Evolutionary conservation across 2,113 vertebrate genomes (phyloP).

Genomic region (Ciconia boyciana): DNA sequence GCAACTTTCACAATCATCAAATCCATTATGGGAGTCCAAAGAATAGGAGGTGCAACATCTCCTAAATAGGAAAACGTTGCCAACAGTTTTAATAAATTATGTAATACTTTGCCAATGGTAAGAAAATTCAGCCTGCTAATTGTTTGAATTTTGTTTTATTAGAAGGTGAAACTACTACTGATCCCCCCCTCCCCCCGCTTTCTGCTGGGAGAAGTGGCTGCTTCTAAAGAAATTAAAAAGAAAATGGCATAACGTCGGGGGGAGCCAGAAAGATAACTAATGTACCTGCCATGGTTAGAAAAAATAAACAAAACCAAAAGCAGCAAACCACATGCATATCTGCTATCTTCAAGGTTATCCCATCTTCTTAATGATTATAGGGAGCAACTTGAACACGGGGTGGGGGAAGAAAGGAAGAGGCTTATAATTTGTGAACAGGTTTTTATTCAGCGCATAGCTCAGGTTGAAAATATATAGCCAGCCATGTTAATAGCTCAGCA

Average conservation of each 20-base stretch:
- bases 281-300: background rate
- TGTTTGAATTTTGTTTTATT: background rate
- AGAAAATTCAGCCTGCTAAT: background rate
- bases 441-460: background rate
- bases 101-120: background rate
- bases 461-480: background rate
- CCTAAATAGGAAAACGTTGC: background rate
- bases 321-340: background rate
- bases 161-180: background rate
- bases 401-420: background rate
- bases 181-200: background rate
- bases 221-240: background rate
- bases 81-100: background rate
- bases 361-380: background rate
- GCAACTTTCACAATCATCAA: background rate
- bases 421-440: background rate
- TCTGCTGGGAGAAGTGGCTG: background rate
- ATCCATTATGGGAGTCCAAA: background rate
- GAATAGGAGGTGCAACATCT: background rate
- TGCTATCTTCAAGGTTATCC: background rate
- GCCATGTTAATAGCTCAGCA: background rate
- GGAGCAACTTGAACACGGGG: background rate
- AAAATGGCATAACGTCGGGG: background rate
- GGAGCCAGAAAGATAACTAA: background rate
- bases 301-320: background rate